These are phyloP conservation scores for Micropterix aruncella DNA, from an alignment of 2,888 invertebrate species.

Conservation along the genomic window DNA sequence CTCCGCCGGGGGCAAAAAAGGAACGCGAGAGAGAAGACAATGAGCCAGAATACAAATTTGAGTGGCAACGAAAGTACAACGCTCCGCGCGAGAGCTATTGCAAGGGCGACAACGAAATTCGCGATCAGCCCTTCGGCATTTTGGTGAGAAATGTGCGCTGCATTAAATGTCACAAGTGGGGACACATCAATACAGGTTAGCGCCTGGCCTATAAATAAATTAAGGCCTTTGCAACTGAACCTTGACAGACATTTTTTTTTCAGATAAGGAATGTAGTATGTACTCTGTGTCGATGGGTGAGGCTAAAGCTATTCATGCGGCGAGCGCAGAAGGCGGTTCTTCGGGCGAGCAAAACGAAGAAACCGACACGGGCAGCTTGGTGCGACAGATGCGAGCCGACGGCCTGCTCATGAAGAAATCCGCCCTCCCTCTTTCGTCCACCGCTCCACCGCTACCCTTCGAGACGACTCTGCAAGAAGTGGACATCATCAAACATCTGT, in stretches of 20 bases:
- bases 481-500: constrained; percentile 70
- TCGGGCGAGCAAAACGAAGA: constrained; percentile 54
- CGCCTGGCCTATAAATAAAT: constrained; percentile 3
- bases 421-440: constrained; percentile 41
- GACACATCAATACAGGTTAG: constrained; percentile 85
- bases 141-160: constrained; percentile 95
- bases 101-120: constrained; percentile 92
- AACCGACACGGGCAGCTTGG: constrained; percentile 50
- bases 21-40: constrained; percentile 84
- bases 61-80: constrained; percentile 99
- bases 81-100: constrained; percentile 98
- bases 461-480: constrained; percentile 48
- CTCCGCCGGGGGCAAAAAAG: constrained; percentile 92
- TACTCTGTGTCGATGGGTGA: constrained; percentile 75
- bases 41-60: constrained; percentile 96
- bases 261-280: constrained; percentile 92
- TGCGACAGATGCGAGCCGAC: constrained; percentile 85
- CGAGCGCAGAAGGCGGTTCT: constrained; percentile 53
- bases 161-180: constrained; percentile 99
- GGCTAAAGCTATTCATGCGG: constrained; percentile 58
- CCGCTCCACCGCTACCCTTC: constrained; percentile 41
- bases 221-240: not conserved
- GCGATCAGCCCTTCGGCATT: constrained; percentile 98
- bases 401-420: constrained; percentile 79
- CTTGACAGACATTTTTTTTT: constrained; percentile 15